Percentiles rank a stretch among this genome's conserved stretches.
These are phyloP conservation scores for Heliopora coerulea DNA, from an alignment of 92 coral and sea anemone genomes.

Conservation along the genomic window DNA sequence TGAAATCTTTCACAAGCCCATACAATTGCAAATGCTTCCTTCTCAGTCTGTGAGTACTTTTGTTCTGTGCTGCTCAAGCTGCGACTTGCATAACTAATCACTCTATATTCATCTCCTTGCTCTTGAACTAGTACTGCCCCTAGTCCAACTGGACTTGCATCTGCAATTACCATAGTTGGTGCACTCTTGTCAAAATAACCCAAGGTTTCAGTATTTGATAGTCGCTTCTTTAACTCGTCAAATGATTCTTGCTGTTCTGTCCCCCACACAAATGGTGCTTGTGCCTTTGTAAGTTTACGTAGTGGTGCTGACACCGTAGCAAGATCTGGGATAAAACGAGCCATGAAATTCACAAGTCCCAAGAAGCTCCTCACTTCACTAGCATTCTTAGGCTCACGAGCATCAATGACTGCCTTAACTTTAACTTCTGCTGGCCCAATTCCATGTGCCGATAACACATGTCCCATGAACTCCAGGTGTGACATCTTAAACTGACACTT, in stretches of 20 bases:
- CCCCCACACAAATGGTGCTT: too few relatives aligned
- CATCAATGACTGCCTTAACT: slow-evolving; percentile 23
- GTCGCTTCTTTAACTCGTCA: not conserved
- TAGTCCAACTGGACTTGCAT: slow-evolving; percentile 47
- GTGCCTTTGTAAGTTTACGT: slow-evolving; percentile 26
- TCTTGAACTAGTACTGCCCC: slow-evolving; percentile 50
- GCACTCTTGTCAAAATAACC: slow-evolving; percentile 43
- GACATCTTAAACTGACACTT: slow-evolving; percentile 55
- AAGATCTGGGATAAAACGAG: slow-evolving; percentile 26
- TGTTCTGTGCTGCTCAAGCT: slow-evolving; percentile 43
- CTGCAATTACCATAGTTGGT: slow-evolving; percentile 45
- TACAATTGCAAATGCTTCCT: slow-evolving; percentile 55
- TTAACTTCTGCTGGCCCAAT: slow-evolving; percentile 32
- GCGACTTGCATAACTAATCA: slow-evolving; percentile 48
- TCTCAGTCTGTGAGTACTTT: slow-evolving; percentile 54
- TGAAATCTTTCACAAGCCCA: slow-evolving; percentile 59
- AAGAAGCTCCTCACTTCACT: slow-evolving; percentile 26
- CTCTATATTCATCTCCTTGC: slow-evolving; percentile 42
- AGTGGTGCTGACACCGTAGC: slow-evolving; percentile 39
- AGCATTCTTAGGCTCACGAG: slow-evolving; percentile 30
- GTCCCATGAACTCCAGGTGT: slow-evolving; percentile 38
- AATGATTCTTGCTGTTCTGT: slow-evolving; percentile 44
- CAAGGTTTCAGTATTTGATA: not conserved
- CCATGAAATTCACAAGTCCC: not conserved
- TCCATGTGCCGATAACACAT: slow-evolving; percentile 14